phyloP scores from a whole-genome alignment of 2,888 invertebrate species.

The Tolmerus cingulatus region DNA sequence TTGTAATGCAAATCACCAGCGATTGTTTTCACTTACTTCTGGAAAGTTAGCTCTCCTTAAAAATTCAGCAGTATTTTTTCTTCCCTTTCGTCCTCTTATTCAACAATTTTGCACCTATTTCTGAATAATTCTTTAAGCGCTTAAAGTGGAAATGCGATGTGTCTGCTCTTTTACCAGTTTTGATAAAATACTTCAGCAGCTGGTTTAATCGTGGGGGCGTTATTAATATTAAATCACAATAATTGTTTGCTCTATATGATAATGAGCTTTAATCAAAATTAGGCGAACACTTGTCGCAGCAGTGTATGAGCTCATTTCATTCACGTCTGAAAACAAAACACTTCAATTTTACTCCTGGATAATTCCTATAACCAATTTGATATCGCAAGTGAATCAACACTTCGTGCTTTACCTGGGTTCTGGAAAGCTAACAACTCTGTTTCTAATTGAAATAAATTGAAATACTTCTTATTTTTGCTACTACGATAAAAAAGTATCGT shows the following conservation, averaged over 20 bases:
- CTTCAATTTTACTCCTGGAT: not conserved
- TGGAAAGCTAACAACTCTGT: not conserved
- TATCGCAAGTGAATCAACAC: not conserved
- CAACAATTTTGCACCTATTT: not conserved
- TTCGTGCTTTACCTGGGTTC: not conserved
- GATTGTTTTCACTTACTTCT: conserved; percentile 14
- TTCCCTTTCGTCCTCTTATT: not conserved
- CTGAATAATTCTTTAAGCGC: not conserved
- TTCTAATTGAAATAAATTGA: not conserved
- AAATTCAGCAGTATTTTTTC: not conserved
- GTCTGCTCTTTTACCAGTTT: not conserved
- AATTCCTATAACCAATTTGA: not conserved
- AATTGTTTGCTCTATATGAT: not conserved
- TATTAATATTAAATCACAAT: not conserved
- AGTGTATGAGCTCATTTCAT: not conserved
- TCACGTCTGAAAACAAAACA: not conserved
- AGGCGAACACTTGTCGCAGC: not conserved
- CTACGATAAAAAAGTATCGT: no score
- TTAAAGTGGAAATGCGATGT: not conserved
- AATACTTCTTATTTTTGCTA: no score
- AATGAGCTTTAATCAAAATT: not conserved
- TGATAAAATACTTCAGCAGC: not conserved
- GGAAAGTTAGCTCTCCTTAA: not conserved
- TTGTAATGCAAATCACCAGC: conserved; percentile 23
- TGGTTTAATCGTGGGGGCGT: not conserved